Conservation (phyloP, 2,888 invertebrate species). For the Cecidostiba fungosa region DNA sequence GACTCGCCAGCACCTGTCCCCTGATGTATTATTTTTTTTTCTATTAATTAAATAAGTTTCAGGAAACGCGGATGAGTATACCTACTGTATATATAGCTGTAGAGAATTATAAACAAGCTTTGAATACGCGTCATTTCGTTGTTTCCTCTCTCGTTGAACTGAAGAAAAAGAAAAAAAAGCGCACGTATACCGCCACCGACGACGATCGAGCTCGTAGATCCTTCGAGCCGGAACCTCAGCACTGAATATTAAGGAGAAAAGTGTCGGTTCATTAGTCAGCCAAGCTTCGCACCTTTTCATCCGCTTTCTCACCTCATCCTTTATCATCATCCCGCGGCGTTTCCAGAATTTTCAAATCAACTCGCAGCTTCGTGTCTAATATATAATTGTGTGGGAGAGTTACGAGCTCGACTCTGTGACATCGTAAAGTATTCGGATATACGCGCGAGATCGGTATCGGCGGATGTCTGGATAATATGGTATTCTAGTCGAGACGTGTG, state of each 20-base stretch:
- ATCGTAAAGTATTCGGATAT: constrained; percentile 55
- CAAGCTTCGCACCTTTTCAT: constrained; percentile 40
- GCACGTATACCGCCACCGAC: neutral
- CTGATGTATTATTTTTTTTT: neutral
- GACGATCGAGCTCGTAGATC: constrained; percentile 23
- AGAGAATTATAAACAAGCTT: too few relatives aligned
- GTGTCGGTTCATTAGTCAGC: constrained; percentile 23
- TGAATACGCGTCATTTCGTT: too few relatives aligned
- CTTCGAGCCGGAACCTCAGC: neutral
- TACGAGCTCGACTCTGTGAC: constrained; percentile 49
- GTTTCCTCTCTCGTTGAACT: too few relatives aligned
- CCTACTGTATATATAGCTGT: too few relatives aligned
- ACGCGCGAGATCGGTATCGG: constrained; percentile 15
- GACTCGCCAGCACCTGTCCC: constrained; percentile 26
- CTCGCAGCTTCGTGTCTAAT: too few relatives aligned
- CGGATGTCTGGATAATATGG: constrained; percentile 14
- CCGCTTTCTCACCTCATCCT: neutral
- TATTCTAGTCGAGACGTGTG: neutral
- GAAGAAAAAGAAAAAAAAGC: neutral
- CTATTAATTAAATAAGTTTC: neutral
- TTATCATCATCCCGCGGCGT: neutral
- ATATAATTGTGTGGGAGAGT: constrained; percentile 16
- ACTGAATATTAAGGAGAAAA: constrained; percentile 16
- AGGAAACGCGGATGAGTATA: too few relatives aligned
- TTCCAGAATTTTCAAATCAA: constrained; percentile 37